Conservation (phyloP, 2,797 vertebrate genomes). For the Tenualosa thibaudeaui region DNA sequence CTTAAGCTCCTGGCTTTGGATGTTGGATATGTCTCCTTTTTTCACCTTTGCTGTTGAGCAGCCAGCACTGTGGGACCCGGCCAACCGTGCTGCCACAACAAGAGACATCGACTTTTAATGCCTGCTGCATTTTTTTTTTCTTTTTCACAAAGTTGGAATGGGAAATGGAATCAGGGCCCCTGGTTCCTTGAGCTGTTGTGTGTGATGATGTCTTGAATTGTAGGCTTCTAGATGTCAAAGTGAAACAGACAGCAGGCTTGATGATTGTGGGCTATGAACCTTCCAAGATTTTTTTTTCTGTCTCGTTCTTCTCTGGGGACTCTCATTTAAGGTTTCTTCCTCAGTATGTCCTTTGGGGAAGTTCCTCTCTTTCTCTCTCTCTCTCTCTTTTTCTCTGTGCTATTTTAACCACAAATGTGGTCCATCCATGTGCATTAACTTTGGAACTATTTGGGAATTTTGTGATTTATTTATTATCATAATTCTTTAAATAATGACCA, state of each 20-base stretch:
- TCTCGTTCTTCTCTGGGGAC: neutral
- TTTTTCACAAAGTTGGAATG: neutral
- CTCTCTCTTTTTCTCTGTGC: neutral
- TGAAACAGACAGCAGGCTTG: constrained; percentile 13
- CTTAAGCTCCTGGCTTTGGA: constrained; percentile 8
- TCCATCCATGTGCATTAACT: neutral
- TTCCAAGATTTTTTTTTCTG: neutral
- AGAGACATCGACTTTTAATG: neutral
- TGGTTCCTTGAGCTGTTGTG: neutral
- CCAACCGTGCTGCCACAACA: constrained; percentile 9
- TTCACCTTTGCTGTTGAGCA: neutral
- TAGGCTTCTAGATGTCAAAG: constrained; percentile 4
- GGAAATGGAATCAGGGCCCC: neutral
- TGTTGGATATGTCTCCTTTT: constrained; percentile 1
- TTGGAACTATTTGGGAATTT: neutral
- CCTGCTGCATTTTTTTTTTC: neutral
- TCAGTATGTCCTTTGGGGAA: constrained; percentile 14
- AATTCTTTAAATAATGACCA: neutral
- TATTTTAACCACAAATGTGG: constrained; percentile 9
- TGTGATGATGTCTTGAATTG: constrained; percentile 20
- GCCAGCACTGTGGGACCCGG: neutral
- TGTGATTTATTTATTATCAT: neutral
- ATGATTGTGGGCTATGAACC: constrained; percentile 16
- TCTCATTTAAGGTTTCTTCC: constrained; percentile 13
- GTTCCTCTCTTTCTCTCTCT: constrained; percentile 1